Percentiles rank a stretch among this genome's conserved stretches.
Evolutionary conservation across 53 echinoderm and acorn worm species (phyloP).

Genomic region (Glandiceps talaboti): DNA sequence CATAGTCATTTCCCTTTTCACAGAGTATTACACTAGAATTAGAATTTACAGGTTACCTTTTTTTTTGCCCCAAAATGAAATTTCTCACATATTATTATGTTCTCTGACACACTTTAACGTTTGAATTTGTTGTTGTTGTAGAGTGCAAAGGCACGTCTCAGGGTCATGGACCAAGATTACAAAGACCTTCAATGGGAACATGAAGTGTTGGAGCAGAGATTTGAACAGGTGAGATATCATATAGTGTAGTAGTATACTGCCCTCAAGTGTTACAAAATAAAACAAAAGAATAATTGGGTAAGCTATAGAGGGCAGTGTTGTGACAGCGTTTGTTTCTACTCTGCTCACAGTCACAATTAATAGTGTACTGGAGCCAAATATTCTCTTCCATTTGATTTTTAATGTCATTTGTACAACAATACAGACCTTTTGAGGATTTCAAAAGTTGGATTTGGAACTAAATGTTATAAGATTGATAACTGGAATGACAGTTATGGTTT

Average conservation of each 20-base stretch:
- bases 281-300: no score
- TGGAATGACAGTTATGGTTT: neutral
- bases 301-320: neutral
- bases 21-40: no score
- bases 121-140: slow-evolving; percentile 20
- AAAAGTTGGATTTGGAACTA: no score
- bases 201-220: slow-evolving; percentile 93
- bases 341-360: neutral
- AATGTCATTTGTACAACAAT: no score
- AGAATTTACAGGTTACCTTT: no score
- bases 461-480: neutral
- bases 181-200: slow-evolving; percentile 97
- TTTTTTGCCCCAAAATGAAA: no score
- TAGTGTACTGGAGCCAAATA: no score
- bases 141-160: slow-evolving; percentile 96
- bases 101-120: neutral
- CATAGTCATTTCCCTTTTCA: no score
- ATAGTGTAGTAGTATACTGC: neutral
- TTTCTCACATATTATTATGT: neutral
- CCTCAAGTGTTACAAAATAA: neutral
- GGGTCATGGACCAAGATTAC: slow-evolving; percentile 82
- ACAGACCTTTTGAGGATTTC: no score
- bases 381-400: no score
- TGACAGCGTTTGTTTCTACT: neutral
- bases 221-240: slow-evolving; percentile 63